Conservation (phyloP, 2,113 vertebrate species). For the Ptilorrhoa leucosticta region DNA sequence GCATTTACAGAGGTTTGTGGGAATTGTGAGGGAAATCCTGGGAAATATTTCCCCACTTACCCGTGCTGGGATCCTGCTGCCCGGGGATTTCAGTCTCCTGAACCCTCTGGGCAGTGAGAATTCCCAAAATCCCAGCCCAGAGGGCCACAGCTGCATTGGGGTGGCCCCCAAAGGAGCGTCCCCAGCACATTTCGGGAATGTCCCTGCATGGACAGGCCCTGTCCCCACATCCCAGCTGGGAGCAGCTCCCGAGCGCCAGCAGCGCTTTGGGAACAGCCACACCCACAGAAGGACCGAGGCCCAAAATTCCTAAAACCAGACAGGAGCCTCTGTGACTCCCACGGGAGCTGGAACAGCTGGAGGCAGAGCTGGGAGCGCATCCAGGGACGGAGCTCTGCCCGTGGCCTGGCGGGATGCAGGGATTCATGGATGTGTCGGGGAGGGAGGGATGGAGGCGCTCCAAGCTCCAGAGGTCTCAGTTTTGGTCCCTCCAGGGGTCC, state of each 20-base stretch:
- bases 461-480: neutral
- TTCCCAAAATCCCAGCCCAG: neutral
- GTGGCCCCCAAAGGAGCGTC: neutral
- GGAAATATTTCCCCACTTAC: neutral
- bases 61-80: neutral
- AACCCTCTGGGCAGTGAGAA: neutral
- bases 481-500: neutral
- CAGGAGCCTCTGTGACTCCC: neutral
- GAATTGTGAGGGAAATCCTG: neutral
- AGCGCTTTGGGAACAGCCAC: neutral
- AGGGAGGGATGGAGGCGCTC: neutral
- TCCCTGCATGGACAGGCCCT: accelerated
- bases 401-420: neutral
- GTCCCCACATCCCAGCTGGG: neutral
- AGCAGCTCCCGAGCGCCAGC: neutral
- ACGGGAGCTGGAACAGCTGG: neutral
- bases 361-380: neutral
- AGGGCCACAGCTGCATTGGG: accelerated
- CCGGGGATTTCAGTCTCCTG: neutral
- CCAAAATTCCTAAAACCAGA: neutral
- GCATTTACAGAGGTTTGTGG: neutral
- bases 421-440: accelerated
- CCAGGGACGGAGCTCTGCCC: accelerated
- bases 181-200: accelerated
- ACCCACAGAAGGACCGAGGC: neutral